Evolutionary conservation across 2,888 invertebrate genomes (phyloP), one percentile per base, ranked within the genome.

Genomic region (Athripsodes cinereus): DNA sequence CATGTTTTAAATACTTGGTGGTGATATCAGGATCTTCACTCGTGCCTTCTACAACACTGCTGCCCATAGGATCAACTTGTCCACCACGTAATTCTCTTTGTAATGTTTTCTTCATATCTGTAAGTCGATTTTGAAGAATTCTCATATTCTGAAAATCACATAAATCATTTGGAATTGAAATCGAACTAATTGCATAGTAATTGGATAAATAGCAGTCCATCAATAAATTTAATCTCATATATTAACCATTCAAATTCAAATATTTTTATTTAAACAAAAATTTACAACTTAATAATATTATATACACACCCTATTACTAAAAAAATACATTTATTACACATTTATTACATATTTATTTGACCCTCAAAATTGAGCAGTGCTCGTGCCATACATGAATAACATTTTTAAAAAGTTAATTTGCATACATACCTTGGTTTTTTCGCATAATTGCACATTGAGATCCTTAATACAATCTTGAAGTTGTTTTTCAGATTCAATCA

Each of bases 31-130:
- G 85, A 67, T 77, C 78, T 57, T 78, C 78, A 1, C 84, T 82
- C 0, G 80, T 70, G 48, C 81, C 74, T 64, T 82, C 81, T 2
- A 78, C 75, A 65, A 83, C 83, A 66, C 79, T 83, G 66, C 81
- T 85, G 52, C 78, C 72, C 22, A 75, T 74, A 8, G 76, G 73
- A 44, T 71, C 68, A 1, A 73, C 71, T 22, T 72, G 71, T 2
- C 63, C 63, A 11, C 63, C 61, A 66, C 85, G 84, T 55, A 96
- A 75, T 73, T 96, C 95, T 63, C 89, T 82, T 69, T 96, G 94
- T 53, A 96, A 76, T 0, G 93, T 92, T 72, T 95, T 95, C 72
- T 94, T 93, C 81, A 96, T 85, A 69, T 96, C 95, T 19, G 86
- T 82, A 71, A 96, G 75, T 66, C 93, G 84, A 72, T 94, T 90